Base-by-base conservation (phyloP, 2,113 vertebrate species). In the Elachura formosa region DNA sequence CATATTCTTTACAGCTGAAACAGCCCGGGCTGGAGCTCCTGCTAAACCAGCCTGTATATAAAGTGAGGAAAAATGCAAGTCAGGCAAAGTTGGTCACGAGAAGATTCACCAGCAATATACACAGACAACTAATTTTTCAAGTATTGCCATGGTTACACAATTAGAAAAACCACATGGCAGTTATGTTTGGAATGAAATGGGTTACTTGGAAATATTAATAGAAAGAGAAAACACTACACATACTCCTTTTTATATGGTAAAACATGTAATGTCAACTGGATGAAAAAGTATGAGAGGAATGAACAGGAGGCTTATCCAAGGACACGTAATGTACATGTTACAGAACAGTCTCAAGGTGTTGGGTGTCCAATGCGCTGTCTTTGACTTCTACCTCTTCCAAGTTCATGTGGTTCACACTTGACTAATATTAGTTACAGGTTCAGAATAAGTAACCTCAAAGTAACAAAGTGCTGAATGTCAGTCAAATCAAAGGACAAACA, bases 1-100 rank as follows among this genome's bases (percentile, higher is more conserved):
- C 99, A 99, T 99, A 98, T 99, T 99, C 99, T 99, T 99, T 97
- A 99, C 99, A 96, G 99, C 99, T 94, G 99, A 99, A 93, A 99
- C 99, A 85, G 99, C 99, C 96, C 99, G 99, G 96, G 99, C 99
- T 97, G 99, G 99, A 91, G 99, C 99, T 96, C 99, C 99, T 81
- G 99, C 99, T 98, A 99, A 99, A 98, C 99, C 99, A 97, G 99
- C 99, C 99, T 99, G 98, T 49, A 97, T 97, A 98, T 75, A 98
- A 98, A 98, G 97, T 96, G 96, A 98, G 96, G 96, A 97, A 97
- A 98, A 96, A 96, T 46, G n/a, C 84, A 97, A 96, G 95, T 98
- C 94, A 98, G 97, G 83, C 73, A 72, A 87, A 91, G 86, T 7
- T 89, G 87, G 84, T 89, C 74, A 94, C 41, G 81, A 69, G 68